phyloP scores from a whole-genome alignment of 2,113 vertebrate species.

The Ophiodon elongatus region DNA sequence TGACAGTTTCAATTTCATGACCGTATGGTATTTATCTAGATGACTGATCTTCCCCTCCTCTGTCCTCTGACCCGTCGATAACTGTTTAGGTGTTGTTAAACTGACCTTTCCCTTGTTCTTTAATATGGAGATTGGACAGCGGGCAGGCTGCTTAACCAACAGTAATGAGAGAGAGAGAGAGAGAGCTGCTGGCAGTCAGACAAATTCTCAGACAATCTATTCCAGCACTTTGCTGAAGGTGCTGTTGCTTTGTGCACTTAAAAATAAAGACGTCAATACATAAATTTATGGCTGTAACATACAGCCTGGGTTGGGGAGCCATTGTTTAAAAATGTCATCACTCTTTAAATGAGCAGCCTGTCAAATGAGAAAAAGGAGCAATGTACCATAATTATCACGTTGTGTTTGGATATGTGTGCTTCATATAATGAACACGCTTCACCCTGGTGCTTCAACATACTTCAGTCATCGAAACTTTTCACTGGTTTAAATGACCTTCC shows the following conservation, averaged over 20 bases:
- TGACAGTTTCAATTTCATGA: constrained; percentile 54
- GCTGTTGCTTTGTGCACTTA: constrained; percentile 1
- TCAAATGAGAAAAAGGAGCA: not conserved
- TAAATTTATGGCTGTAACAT: not conserved
- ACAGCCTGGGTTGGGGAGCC: not conserved
- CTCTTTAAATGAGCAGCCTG: constrained; percentile 2
- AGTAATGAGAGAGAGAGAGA: constrained; percentile 44
- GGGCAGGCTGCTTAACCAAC: constrained; percentile 16
- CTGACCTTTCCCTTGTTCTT: constrained; percentile 67
- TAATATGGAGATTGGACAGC: constrained; percentile 68
- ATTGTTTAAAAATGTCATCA: not conserved
- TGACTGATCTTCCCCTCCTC: constrained; percentile 51
- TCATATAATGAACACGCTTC: not conserved
- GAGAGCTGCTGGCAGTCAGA: constrained; percentile 16
- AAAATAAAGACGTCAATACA: constrained; percentile 32
- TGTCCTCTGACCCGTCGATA: constrained; percentile 53
- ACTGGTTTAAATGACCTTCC: constrained; percentile 4
- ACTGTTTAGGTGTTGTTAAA: constrained; percentile 57
- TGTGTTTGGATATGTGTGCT: not conserved
- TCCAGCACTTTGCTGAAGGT: constrained; percentile 17
- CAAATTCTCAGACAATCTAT: constrained; percentile 22
- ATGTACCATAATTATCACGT: not conserved
- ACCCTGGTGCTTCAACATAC: not conserved
- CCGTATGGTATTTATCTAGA: constrained; percentile 53
- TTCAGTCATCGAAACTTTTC: constrained; percentile 2